phyloP scores from a whole-genome alignment of 1,140 invertebrate genomes.

The Drosophila busckii region DNA sequence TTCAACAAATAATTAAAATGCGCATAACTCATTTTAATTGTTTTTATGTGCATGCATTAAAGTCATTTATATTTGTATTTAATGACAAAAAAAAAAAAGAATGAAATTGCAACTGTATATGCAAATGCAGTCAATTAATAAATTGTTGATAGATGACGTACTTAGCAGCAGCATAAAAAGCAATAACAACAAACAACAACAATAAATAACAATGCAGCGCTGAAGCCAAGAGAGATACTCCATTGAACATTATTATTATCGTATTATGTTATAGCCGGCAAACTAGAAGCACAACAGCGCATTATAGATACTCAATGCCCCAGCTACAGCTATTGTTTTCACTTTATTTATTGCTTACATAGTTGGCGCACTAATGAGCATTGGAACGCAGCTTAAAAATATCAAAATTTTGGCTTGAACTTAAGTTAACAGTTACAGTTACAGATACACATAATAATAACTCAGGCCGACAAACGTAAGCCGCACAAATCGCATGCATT shows the following conservation, averaged over 20 bases:
- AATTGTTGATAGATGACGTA: constrained; percentile 16
- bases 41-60: neutral
- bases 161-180: constrained; percentile 11
- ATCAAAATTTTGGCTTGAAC: neutral
- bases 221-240: neutral
- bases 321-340: neutral
- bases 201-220: neutral
- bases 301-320: constrained; percentile 27
- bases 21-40: constrained; percentile 2
- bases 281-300: constrained; percentile 2
- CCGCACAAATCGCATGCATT: constrained; percentile 63
- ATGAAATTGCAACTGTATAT: constrained; percentile 5
- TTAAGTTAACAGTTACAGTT: neutral
- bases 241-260: no score
- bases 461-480: constrained; percentile 50
- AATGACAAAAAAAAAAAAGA: no score
- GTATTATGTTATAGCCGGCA: no score
- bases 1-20: neutral
- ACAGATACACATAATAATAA: constrained; percentile 48
- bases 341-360: constrained; percentile 40
- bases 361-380: constrained; percentile 41
- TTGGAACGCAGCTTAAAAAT: constrained; percentile 7
- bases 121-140: constrained; percentile 20
- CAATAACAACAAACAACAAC: constrained; percentile 1
- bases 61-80: constrained; percentile 1